Conservation (phyloP, 1,140 invertebrate species). For the Aphaenogaster ashmeadi region DNA sequence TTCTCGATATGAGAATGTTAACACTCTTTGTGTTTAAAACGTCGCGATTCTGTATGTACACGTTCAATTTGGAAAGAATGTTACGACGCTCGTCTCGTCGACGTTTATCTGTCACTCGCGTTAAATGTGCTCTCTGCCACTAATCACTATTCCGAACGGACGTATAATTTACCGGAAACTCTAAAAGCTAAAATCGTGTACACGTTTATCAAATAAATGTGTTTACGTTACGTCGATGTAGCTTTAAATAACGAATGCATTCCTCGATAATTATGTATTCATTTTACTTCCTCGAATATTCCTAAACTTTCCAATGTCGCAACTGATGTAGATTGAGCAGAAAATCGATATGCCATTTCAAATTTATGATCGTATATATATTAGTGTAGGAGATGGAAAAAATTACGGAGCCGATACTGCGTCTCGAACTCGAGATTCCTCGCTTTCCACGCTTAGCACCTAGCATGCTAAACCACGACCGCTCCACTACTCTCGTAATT, state of each 20-base stretch:
- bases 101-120: not conserved
- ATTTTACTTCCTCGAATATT: constrained; percentile 13
- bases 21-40: not conserved
- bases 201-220: not conserved
- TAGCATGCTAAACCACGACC: no score
- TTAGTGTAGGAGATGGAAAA: no score
- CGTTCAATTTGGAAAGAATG: constrained; percentile 1
- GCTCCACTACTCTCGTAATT: no score
- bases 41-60: not conserved
- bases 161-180: not conserved
- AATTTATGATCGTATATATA: not conserved
- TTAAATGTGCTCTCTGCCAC: not conserved
- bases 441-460: no score
- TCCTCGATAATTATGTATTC: not conserved
- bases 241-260: constrained; percentile 21
- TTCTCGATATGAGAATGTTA: not conserved
- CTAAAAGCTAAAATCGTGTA: not conserved
- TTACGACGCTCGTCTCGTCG: not conserved
- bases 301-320: not conserved
- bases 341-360: not conserved
- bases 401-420: no score
- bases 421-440: no score
- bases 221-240: not conserved
- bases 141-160: not conserved
- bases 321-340: not conserved